Base-by-base conservation (phyloP, 2,113 vertebrate genomes). In the Theristicus caerulescens region DNA sequence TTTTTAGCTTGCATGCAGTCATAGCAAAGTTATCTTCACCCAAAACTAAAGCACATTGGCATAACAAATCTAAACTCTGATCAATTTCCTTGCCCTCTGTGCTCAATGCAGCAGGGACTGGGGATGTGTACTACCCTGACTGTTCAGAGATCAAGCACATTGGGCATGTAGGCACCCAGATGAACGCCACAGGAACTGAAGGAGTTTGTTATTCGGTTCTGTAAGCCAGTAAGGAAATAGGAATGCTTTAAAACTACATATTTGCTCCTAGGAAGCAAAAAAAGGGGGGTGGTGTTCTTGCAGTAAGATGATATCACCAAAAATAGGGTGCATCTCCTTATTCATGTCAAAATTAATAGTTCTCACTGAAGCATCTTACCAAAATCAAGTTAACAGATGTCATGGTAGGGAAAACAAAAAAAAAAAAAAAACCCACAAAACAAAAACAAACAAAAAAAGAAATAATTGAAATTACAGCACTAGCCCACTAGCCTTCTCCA, bases 121-220 rank as follows among this genome's bases (percentile, higher is more conserved):
- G 16, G 40, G 32, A 42, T 5, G 3, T 0, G 13, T 16, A 55
- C 18, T 31, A 27, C 18, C 21, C 58, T 29, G 18, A 44, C 29
- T 24, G 46, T n/a, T 78, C 19, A 46, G n/a, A 86, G 59, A 62
- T 67, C 13, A 72, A 62, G 52, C 19, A 34, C 44, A 29, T 2
- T 0, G 0, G 26, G 31, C 27, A 54, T 1, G 1, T 11, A 59
- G 4, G 10, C 51, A 40, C 31, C 25, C 36, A 22, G 29, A 27
- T 36, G 10, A 67, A n/a, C 2, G 12, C 18, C 26, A 55, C 25
- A 51, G 36, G 22, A 83, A 58, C 55, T 46, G 49, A 62, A 62
- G 18, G 19, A 55, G 5, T 16, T 29, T 0, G 1, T 62, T 52
- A 62, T 6, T 64, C 55, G 59, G 32, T 18, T 82, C 51, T 79